Percentiles rank a stretch among this genome's conserved stretches.
Conservation (phyloP, 2,797 vertebrate genomes). For the Etheostoma perlongum region DNA sequence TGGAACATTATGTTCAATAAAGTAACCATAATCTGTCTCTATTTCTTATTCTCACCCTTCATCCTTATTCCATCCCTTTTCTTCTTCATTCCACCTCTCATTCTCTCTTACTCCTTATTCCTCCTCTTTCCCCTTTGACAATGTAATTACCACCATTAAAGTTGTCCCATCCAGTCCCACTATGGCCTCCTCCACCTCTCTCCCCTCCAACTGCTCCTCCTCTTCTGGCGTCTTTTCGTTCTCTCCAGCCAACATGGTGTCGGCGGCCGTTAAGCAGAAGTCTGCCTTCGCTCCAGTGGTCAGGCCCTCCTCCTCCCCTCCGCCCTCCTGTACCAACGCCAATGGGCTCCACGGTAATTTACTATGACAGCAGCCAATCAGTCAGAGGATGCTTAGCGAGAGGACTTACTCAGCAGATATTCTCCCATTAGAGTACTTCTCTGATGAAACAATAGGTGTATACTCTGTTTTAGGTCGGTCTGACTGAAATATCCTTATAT, state of each 20-base stretch:
- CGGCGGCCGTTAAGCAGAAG: conserved; percentile 98
- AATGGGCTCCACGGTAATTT: conserved; percentile 97
- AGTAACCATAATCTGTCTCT: conserved; percentile 24
- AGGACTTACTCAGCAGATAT: conserved; percentile 10
- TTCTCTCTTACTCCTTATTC: background rate
- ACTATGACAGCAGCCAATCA: conserved; percentile 27
- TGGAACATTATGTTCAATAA: background rate
- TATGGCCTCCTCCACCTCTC: conserved; percentile 97
- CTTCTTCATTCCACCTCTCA: too few species aligned
- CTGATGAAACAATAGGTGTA: background rate
- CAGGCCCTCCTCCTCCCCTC: conserved; percentile 95
- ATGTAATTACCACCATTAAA: conserved; percentile 57
- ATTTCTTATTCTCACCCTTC: conserved; percentile 13
- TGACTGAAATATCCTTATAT: background rate
- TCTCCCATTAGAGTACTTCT: background rate
- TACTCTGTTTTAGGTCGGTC: too few species aligned
- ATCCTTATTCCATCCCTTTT: background rate
- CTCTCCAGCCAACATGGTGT: conserved; percentile 99
- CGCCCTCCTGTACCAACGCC: conserved; percentile 96
- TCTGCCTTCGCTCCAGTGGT: conserved; percentile 98
- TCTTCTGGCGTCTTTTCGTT: conserved; percentile 99
- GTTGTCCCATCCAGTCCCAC: conserved; percentile 98
- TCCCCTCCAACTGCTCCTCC: conserved; percentile 98
- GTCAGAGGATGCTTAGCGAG: conserved; percentile 16
- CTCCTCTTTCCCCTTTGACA: background rate